Evolutionary conservation across 2,888 invertebrate species (phyloP), one percentile per base, ranked within the genome.

Genomic region (Palloptera scutellata): DNA sequence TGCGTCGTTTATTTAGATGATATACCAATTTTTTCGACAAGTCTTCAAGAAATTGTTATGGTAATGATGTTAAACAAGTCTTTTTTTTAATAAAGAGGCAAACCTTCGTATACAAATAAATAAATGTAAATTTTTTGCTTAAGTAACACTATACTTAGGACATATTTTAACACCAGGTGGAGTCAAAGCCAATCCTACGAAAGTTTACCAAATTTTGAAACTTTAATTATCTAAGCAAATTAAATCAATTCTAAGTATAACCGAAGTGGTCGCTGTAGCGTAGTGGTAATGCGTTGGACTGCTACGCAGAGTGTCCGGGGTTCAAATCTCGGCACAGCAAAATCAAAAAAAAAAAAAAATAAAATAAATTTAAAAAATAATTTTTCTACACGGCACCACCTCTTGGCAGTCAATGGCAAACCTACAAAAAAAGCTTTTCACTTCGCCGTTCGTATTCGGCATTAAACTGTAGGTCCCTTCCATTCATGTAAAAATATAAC

Each of bases 171-270:
- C 60, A 11, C 15, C 60, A 3, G 60, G 60, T 8, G 60, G 60
- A 11, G 54, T 65, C 52, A 60, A 60, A 30, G 53, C 59, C 4
- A 53, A 65, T 9, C 41, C 12, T 15, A 52, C 12, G 1, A 64
- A 64, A 57, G 45, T 61, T 20, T 45, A 54, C 30, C 20, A 57
- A 65, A 67, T 69, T 41, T 59, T 64, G 20, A 48, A 20, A 13
- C 51, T 61, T 5, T 5, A 13, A 6, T 17, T 61, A 9, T 52
- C 61, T 3, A 45, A 68, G 42, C 59, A 66, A 51, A 70, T 70
- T 64, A 71, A 59, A 70, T 61, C 57, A 30, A 72, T 69, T 58
- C 57, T 69, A 51, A 57, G 67, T 65, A 54, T n/a, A n/a, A n/a
- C n/a, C n/a, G n/a, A n/a, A n/a, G n/a, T n/a, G n/a, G n/a, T n/a